Conservation (phyloP, 2,888 invertebrate genomes). For the Stegana nigrithorax region DNA sequence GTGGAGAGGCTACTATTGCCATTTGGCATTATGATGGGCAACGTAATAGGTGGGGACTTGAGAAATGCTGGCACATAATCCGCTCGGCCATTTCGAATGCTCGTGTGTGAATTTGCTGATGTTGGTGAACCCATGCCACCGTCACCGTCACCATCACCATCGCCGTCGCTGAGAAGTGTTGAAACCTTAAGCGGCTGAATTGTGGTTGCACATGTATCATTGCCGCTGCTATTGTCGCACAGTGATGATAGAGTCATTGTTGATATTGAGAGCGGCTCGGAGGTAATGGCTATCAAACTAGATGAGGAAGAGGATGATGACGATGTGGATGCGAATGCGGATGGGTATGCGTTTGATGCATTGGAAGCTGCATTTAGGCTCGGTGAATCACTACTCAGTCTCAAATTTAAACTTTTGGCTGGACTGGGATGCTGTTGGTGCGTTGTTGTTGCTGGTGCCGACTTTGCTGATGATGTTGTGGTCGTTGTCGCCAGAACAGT, state of each 20-base stretch:
- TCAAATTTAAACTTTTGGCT: constrained; percentile 59
- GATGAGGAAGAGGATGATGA: constrained; percentile 14
- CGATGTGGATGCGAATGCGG: constrained; percentile 11
- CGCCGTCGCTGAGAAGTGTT: constrained; percentile 13
- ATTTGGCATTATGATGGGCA: constrained; percentile 60
- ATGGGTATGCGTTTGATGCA: neutral
- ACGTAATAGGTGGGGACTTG: constrained; percentile 55
- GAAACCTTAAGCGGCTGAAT: constrained; percentile 29
- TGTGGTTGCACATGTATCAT: constrained; percentile 37
- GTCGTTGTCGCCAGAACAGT: constrained; percentile 36
- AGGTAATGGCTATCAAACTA: constrained; percentile 30
- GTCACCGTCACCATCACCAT: constrained; percentile 25
- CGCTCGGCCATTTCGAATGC: constrained; percentile 27
- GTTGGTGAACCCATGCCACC: constrained; percentile 38
- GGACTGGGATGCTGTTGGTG: constrained; percentile 42
- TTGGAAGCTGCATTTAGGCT: constrained; percentile 14
- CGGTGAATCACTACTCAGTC: constrained; percentile 50
- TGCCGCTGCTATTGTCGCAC: constrained; percentile 36
- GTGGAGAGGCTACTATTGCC: constrained; percentile 45
- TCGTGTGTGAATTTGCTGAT: constrained; percentile 13
- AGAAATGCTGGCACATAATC: constrained; percentile 58
- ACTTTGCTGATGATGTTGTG: constrained; percentile 14
- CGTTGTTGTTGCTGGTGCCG: constrained; percentile 8
- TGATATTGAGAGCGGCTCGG: constrained; percentile 34
- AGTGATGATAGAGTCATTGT: constrained; percentile 33